These are phyloP conservation scores for Sebastes schlegelii DNA, from an alignment of 2,113 vertebrate species.

Conservation along the genomic window DNA sequence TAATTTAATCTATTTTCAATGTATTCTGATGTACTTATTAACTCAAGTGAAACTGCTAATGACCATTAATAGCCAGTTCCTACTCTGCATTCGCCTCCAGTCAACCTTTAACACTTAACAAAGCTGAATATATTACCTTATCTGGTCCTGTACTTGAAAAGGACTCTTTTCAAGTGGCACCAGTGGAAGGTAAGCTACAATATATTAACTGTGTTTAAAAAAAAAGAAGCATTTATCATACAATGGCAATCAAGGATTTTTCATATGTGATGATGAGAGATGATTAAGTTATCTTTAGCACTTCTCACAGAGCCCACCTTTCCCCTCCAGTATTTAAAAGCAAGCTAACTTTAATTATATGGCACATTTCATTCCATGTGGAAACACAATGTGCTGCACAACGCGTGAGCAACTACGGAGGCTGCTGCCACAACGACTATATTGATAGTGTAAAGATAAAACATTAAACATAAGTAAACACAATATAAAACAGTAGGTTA, in stretches of 20 bases:
- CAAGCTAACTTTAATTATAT: too few relatives aligned
- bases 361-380: too few relatives aligned
- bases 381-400: too few relatives aligned
- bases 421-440: too few relatives aligned
- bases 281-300: not conserved
- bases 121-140: not conserved
- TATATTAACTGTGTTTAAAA: slow-evolving; percentile 2
- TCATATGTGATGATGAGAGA: not conserved
- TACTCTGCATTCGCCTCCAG: not conserved
- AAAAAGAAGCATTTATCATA: not conserved
- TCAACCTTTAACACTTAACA: not conserved
- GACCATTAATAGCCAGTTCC: not conserved
- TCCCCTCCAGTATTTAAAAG: not conserved
- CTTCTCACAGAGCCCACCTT: not conserved
- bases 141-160: not conserved
- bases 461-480: too few relatives aligned
- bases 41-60: not conserved
- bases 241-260: not conserved
- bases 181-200: not conserved
- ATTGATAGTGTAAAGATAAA: too few relatives aligned
- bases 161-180: not conserved
- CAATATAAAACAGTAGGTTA: too few relatives aligned
- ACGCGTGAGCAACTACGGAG: too few relatives aligned
- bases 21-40: not conserved
- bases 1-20: not conserved